These are phyloP conservation scores for Cryptotermes secundus DNA, from an alignment of 1,140 invertebrate species.

Conservation along the genomic window DNA sequence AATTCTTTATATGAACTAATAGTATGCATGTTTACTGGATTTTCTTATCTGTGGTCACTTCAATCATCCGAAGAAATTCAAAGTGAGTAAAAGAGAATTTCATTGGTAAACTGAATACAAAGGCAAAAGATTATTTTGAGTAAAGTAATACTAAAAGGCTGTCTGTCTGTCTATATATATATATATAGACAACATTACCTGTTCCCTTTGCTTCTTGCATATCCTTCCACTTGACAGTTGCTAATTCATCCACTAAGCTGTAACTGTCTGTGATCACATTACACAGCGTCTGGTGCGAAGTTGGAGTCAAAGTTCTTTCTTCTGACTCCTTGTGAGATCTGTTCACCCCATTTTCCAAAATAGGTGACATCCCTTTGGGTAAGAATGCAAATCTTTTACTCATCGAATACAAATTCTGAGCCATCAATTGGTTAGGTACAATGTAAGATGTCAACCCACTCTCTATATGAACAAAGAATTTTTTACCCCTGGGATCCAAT, in stretches of 20 bases:
- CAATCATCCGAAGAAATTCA: no score
- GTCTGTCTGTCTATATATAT: no score
- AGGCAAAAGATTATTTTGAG: no score
- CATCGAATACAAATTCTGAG: conserved; percentile 36
- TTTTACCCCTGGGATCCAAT: conserved; percentile 11
- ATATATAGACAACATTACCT: neutral
- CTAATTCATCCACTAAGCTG: conserved; percentile 41
- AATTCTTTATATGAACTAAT: no score
- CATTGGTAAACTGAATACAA: no score
- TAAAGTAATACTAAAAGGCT: no score
- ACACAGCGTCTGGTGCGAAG: neutral
- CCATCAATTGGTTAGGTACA: neutral
- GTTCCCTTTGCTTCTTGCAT: neutral
- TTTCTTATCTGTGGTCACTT: no score
- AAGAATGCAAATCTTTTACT: conserved; percentile 44
- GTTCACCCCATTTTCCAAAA: conserved; percentile 42
- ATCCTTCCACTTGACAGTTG: conserved; percentile 44
- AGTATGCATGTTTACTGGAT: no score
- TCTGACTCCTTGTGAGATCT: conserved; percentile 37
- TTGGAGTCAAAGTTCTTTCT: conserved; percentile 40
- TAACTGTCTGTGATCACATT: neutral
- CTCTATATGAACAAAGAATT: conserved; percentile 22
- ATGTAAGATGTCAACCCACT: conserved; percentile 23
- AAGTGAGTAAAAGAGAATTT: no score
- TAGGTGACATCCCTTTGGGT: conserved; percentile 49